phyloP scores from a whole-genome alignment of 2,113 vertebrate species.

The Sorex araneus region DNA sequence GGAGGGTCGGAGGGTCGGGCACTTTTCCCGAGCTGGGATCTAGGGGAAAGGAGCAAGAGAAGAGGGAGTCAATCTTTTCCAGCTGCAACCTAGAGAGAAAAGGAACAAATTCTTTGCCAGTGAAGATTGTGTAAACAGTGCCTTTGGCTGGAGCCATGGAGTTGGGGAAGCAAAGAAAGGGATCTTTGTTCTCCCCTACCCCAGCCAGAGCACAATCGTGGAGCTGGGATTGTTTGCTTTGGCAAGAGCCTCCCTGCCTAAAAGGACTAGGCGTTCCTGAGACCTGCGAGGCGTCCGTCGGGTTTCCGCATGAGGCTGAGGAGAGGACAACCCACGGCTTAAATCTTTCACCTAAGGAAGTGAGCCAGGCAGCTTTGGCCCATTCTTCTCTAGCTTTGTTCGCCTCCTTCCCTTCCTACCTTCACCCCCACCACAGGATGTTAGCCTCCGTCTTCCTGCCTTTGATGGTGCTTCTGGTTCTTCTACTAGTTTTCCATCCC shows the following conservation, averaged over 20 bases:
- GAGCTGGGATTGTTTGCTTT: conserved; percentile 84
- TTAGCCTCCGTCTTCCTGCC: conserved; percentile 67
- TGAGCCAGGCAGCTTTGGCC: conserved; percentile 47
- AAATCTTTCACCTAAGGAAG: conserved; percentile 73
- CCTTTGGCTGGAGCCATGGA: conserved; percentile 80
- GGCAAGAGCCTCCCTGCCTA: conserved; percentile 76
- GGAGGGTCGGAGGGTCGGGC: conserved; percentile 40
- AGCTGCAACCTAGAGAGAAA: conserved; percentile 81
- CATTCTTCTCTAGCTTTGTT: conserved; percentile 64
- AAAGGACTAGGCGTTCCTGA: conserved; percentile 75
- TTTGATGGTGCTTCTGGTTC: conserved; percentile 55
- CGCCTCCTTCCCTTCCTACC: conserved; percentile 50
- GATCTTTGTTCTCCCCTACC: conserved; percentile 85
- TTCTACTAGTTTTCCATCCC: conserved; percentile 11
- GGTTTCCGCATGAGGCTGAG: conserved; percentile 59
- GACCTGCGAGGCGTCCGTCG: conserved; percentile 76
- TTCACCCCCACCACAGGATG: conserved; percentile 36
- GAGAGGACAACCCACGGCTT: conserved; percentile 63
- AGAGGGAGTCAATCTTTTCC: conserved; percentile 78
- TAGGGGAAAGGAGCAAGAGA: conserved; percentile 62
- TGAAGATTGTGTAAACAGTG: conserved; percentile 84
- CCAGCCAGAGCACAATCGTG: conserved; percentile 80
- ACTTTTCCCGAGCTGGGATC: conserved; percentile 64
- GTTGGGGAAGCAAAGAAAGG: conserved; percentile 83
- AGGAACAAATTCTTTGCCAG: conserved; percentile 84